Base-by-base conservation (phyloP, 2,888 invertebrate genomes). In the Periphyllus acericola region DNA sequence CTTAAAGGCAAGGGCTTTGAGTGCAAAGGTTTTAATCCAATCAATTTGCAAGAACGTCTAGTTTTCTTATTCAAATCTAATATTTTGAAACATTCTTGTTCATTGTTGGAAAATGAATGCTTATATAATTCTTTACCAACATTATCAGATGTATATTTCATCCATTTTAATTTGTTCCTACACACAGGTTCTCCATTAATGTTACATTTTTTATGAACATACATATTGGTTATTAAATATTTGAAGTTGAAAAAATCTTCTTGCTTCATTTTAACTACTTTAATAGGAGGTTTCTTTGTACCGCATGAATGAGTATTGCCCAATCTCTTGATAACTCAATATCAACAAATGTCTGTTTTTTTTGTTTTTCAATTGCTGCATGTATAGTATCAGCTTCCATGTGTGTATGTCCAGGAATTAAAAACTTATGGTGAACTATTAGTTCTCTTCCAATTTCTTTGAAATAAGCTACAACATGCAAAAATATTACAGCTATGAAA, bases 301-400 rank as follows among this genome's bases (percentile, higher is more conserved):
- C 79, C 25, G 66, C 19, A 46, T 55, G 66, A 5, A 86, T 76
- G 3, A 86, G 36, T n/a, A 60, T 34, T 11, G 60, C 79, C 60
- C 79, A 80, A n/a, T 80, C 79, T 36, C 79, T 80, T 11, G 79
- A 36, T 14, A 80, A n/a, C n/a, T 80, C 79, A 60, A 80, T 80
- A 14, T 80, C 60, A 25, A 79, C 25, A 5, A 25, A 60, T 36
- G 36, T 80, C 46, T 19, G 66, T n/a, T 80, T 89, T n/a, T 89
- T 89, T 55, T 66, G 72, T 81, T 78, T 87, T 87, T 89, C 89
- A 60, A 89, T 89, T 25, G 87, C 72, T 25, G 89, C 89, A 85
- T 89, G 89, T 32, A 89, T 89, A n/a, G 87, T 86, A 46, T 89
- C 87, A 14, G 89, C 89, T 78, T 89, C 89, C 89, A n/a, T n/a